These are phyloP conservation scores for Mycteria americana DNA, from an alignment of 2,797 vertebrate genomes.

Conservation along the genomic window DNA sequence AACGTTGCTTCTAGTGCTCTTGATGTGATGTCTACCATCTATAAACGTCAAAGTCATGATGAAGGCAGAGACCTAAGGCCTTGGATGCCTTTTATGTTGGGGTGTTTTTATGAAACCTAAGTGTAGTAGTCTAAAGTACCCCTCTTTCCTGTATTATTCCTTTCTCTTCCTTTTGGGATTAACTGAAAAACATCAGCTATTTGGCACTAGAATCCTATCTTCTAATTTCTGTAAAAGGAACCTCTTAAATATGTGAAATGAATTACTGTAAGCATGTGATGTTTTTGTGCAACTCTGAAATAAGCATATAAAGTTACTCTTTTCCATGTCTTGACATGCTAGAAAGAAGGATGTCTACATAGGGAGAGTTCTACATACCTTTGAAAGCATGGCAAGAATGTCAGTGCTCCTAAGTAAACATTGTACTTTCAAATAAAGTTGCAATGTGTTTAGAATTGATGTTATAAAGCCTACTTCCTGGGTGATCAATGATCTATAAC, in stretches of 20 bases:
- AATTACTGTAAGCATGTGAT: not conserved
- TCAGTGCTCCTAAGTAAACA: not conserved
- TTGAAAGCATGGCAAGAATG: not conserved
- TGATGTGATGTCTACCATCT: not conserved
- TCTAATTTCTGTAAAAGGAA: not conserved
- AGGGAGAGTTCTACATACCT: not conserved
- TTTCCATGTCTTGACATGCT: not conserved
- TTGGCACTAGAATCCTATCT: not conserved
- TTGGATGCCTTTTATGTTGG: not conserved
- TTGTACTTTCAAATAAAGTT: not conserved
- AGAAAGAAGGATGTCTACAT: not conserved
- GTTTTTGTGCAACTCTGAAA: not conserved
- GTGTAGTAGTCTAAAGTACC: not conserved
- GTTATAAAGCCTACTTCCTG: not conserved
- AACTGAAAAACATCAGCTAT: not conserved
- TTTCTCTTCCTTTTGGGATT: not conserved
- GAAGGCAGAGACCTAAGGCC: not conserved
- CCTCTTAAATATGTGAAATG: not conserved
- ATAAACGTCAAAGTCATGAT: fast-evolving
- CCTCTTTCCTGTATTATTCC: not conserved
- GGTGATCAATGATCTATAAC: not conserved
- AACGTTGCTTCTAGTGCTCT: not conserved
- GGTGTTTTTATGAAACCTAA: not conserved
- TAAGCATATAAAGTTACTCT: not conserved
- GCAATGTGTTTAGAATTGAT: not conserved